Base-by-base conservation (phyloP, 2,797 vertebrate species). In the Triplophysa bombifrons region DNA sequence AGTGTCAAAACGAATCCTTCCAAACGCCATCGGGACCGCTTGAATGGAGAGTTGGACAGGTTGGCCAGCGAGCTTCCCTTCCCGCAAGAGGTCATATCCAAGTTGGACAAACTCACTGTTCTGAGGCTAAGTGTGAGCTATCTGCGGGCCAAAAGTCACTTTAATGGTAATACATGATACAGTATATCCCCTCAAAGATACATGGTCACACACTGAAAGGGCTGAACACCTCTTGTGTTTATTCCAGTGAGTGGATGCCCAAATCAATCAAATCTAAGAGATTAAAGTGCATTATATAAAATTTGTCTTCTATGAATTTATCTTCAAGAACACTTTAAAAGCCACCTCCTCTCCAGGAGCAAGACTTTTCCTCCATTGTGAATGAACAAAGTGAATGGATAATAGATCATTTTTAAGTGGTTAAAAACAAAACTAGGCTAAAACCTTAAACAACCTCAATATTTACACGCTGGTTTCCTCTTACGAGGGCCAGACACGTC, bases 121-220 rank as follows among this genome's bases (percentile, higher is more conserved):
- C 94, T 96, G 10, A 88, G 95, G 83, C 94, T 96, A 72, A 95
- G 95, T 0, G 95, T 96, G 88, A 95, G 95, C 84, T 96, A 95
- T 90, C 91, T 96, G 76, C 89, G 94, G 89, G 93, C 93, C 83
- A 95, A 96, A 90, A 95, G 93, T 82, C 95, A 96, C 90, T 96
- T 96, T 87, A 93, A 91, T 0, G 94, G 95, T 96, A 93, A 93
- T 92, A 19, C 60, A 51, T 19, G 25, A 25, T 61, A 61, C 7
- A 30, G 63, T 67, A 27, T n/a, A 58, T 22, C 34, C n/a, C 4
- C 25, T 63, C 6, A 30, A 20, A 38, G 4, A 46, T 46, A 46
- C 2, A 46, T 46, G 12, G 44, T 13, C 44, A 46, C 44, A 12
- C 3, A 3, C 11, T 46, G 44, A 46, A 46, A 46, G 0, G 2